These are phyloP conservation scores for Siniperca undulata DNA, from an alignment of 2,797 vertebrate genomes.

Conservation along the genomic window DNA sequence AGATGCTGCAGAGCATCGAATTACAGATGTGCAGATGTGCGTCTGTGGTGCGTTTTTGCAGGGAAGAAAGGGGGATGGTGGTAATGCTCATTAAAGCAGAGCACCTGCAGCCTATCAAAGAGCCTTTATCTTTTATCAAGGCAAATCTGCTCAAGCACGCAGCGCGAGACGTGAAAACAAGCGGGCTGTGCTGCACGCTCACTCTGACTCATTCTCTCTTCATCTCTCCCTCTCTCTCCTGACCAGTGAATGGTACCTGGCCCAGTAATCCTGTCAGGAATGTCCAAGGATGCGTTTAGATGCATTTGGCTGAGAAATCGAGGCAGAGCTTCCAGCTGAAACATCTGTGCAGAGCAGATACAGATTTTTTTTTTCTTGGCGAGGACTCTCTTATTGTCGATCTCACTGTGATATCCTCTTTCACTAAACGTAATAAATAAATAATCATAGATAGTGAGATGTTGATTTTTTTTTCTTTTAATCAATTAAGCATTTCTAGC, in stretches of 20 bases:
- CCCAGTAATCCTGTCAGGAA: constrained; percentile 79
- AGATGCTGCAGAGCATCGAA: constrained; percentile 67
- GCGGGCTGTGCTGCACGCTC: constrained; percentile 57
- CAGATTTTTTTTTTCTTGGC: constrained; percentile 5
- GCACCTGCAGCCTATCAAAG: constrained; percentile 87
- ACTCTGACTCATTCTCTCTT: constrained; percentile 42
- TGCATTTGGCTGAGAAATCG: constrained; percentile 67
- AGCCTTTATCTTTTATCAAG: constrained; percentile 84
- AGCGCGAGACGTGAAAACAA: constrained; percentile 69
- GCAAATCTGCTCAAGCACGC: constrained; percentile 81
- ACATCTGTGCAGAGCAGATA: constrained; percentile 66
- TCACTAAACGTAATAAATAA: constrained; percentile 8
- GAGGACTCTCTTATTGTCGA: constrained; percentile 22
- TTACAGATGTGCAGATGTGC: constrained; percentile 79
- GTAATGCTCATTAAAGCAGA: constrained; percentile 81
- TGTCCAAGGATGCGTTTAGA: constrained; percentile 71
- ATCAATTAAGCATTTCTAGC: not conserved
- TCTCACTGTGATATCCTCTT: constrained; percentile 22
- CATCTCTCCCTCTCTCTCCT: constrained; percentile 33
- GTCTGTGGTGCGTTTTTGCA: constrained; percentile 54
- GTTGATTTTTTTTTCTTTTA: not conserved
- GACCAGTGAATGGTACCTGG: constrained; percentile 68
- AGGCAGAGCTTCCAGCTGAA: constrained; percentile 43
- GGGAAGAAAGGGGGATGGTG: constrained; percentile 23
- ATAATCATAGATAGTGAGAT: not conserved